phyloP scores from a whole-genome alignment of 2,113 vertebrate genomes.

The Sander vitreus region DNA sequence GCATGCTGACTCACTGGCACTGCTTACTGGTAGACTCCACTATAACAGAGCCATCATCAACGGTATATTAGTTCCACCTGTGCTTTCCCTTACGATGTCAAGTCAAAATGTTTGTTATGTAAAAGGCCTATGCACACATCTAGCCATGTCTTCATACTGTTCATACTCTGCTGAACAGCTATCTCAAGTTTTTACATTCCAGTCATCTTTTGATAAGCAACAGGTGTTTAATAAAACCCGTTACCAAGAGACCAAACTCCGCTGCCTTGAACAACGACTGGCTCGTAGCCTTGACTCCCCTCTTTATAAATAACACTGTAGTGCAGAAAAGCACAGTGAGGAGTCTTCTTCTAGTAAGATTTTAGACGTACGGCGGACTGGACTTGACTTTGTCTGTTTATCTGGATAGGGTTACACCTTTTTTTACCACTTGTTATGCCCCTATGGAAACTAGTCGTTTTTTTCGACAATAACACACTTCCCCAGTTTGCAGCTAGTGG shows the following conservation, averaged over 20 bases:
- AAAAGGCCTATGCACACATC: neutral
- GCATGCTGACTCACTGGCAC: neutral
- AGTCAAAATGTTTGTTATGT: neutral
- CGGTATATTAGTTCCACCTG: neutral
- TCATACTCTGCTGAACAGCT: neutral
- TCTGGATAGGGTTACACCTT: neutral
- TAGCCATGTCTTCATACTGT: neutral
- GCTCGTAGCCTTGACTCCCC: neutral
- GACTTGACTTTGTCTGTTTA: neutral
- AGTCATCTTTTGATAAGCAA: constrained; percentile 40
- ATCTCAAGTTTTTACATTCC: constrained; percentile 37
- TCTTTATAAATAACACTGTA: neutral
- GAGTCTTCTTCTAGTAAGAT: neutral
- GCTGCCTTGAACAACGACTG: neutral
- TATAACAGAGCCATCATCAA: neutral
- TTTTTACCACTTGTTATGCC: neutral
- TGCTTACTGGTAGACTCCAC: too few species aligned
- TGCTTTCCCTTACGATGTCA: neutral
- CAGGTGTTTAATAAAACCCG: neutral
- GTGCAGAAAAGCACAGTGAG: neutral
- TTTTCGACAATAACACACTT: constrained; percentile 19
- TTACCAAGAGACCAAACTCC: constrained; percentile 4
- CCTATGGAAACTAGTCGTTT: neutral
- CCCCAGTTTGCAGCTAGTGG: neutral
- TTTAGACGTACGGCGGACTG: neutral